Evolutionary conservation across 2,888 invertebrate species (phyloP), one percentile per base, ranked within the genome.

Genomic region (Drosophila kuntzei): DNA sequence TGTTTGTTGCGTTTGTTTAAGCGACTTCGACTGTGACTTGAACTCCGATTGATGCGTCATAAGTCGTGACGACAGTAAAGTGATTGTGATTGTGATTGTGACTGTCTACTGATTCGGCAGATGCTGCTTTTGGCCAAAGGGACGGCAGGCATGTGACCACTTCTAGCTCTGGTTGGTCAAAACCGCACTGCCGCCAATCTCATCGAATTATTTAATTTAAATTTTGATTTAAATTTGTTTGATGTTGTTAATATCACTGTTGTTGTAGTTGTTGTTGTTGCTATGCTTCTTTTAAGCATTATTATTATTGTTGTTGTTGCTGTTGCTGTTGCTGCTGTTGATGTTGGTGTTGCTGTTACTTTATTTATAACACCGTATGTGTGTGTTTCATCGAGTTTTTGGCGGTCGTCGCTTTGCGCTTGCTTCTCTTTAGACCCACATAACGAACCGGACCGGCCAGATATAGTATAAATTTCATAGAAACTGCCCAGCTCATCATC

Each of bases 391-490:
- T 80, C 74, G 77, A 71, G 81, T 81, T 78, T 89, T 88, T 89
- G 88, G 76, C 87, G 87, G 83, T 81, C 83, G 83, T 60, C 67
- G 74, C 74, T 78, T 71, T 76, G 63, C 68, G 59, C 68, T 55
- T 83, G 77, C 69, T 79, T 79, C 83, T 82, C 76, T 82, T 54
- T 86, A 82, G 82, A 87, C 84, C 80, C 87, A 87, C 87, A 86
- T 79, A 74, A 41, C 63, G 81, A 81, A 78, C 76, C 68, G 81
- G 74, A 81, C 80, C 57, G 71, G 79, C 67, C 82, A 79, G 80
- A 82, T 88, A 79, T 89, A 86, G 89, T 91, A 91, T 91, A 91
- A 92, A 91, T 91, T 91, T 89, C 89, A 89, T 83, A 85, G 90
- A 89, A 82, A 78, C 87, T 89, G 84, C 76, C 84, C 80, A 82